These are phyloP conservation scores for Ctenopoma kingsleyae DNA, from an alignment of 2,797 vertebrate genomes.

Conservation along the genomic window DNA sequence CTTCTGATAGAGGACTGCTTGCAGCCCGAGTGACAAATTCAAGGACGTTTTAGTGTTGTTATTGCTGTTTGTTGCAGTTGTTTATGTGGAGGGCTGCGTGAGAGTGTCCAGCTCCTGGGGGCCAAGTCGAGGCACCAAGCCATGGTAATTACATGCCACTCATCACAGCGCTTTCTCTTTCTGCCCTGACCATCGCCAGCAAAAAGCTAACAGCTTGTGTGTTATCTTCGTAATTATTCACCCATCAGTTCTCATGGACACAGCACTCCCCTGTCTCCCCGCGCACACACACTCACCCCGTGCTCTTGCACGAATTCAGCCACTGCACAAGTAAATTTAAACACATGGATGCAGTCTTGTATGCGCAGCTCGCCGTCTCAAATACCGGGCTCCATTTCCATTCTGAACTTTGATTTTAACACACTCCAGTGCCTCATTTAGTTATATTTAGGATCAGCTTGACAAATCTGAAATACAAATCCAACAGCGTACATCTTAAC, in stretches of 20 bases:
- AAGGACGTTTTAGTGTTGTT: conserved; percentile 64
- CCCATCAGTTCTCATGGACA: conserved; percentile 66
- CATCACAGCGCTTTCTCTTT: conserved; percentile 56
- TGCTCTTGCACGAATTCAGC: conserved; percentile 38
- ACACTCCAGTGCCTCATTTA: conserved; percentile 40
- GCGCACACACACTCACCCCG: conserved; percentile 41
- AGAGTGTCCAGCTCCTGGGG: conserved; percentile 64
- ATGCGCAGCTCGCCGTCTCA: conserved; percentile 20
- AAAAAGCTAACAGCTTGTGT: conserved; percentile 73
- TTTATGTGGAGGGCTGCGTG: conserved; percentile 64
- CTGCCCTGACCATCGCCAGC: conserved; percentile 44
- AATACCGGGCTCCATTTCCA: conserved; percentile 40
- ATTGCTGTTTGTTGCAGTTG: conserved; percentile 58
- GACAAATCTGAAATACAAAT: conserved; percentile 45
- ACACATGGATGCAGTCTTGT: conserved; percentile 25
- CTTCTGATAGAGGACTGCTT: conserved; percentile 72
- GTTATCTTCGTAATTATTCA: conserved; percentile 76
- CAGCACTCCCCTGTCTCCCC: conserved; percentile 51
- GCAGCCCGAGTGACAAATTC: conserved; percentile 67
- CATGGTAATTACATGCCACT: conserved; percentile 73
- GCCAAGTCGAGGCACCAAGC: conserved; percentile 62
- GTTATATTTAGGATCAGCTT: conserved; percentile 54
- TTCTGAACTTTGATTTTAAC: conserved; percentile 38
- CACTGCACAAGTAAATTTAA: conserved; percentile 43
- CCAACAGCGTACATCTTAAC: conserved; percentile 51